Evolutionary conservation across 2,797 vertebrate species (phyloP).

Genomic region (Sylvilagus floridanus): DNA sequence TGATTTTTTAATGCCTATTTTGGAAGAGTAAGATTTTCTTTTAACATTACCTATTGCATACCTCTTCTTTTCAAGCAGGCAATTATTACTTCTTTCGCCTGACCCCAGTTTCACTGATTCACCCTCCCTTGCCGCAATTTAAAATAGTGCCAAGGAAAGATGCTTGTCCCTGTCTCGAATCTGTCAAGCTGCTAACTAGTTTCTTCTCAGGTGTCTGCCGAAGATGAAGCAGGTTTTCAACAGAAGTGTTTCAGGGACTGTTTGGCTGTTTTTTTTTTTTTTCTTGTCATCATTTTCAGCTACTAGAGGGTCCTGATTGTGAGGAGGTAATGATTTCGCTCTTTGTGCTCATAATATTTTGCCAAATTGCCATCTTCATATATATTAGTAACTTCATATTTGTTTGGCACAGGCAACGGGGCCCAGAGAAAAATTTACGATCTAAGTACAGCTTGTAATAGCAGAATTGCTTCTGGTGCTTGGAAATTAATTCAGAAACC

Average conservation of each 20-base stretch:
- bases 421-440: slow-evolving; percentile 70
- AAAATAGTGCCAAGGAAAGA: slow-evolving; percentile 81
- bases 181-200: slow-evolving; percentile 85
- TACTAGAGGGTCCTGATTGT: slow-evolving; percentile 70
- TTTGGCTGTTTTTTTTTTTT: slow-evolving; percentile 81
- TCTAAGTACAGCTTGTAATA: slow-evolving; percentile 66
- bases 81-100: slow-evolving; percentile 27
- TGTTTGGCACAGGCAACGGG: slow-evolving; percentile 72
- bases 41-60: neutral
- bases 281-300: slow-evolving; percentile 74
- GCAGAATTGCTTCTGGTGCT: slow-evolving; percentile 62
- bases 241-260: slow-evolving; percentile 73
- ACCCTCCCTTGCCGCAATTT: slow-evolving; percentile 78
- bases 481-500: slow-evolving; percentile 75
- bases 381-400: slow-evolving; percentile 74
- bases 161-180: slow-evolving; percentile 78
- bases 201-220: slow-evolving; percentile 83
- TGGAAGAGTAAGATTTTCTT: neutral
- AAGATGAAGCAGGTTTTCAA: slow-evolving; percentile 85
- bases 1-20: neutral
- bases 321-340: slow-evolving; percentile 71
- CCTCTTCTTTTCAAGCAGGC: slow-evolving; percentile 64
- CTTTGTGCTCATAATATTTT: slow-evolving; percentile 68
- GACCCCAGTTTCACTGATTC: slow-evolving; percentile 68
- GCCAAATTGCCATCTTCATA: slow-evolving; percentile 56